phyloP scores from a whole-genome alignment of 2,888 invertebrate genomes.

The Eudemis profundana region DNA sequence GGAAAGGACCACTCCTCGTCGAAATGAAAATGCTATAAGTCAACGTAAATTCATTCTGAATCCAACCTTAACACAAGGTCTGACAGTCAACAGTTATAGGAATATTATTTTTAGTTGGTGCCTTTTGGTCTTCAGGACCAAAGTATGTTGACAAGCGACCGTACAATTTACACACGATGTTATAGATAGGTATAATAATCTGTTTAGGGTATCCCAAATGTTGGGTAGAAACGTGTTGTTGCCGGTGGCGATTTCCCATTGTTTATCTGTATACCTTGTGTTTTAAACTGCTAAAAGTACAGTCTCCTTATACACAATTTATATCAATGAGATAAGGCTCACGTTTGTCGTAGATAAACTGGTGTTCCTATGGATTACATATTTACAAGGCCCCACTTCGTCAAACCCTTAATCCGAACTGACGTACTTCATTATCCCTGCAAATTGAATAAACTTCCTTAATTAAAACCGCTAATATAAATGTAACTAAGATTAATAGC shows the following conservation, averaged over 20 bases:
- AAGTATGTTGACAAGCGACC: slow-evolving; percentile 7
- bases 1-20: background rate
- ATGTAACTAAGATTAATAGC: slow-evolving; percentile 33
- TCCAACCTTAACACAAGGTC: background rate
- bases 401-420: slow-evolving; percentile 20
- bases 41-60: background rate
- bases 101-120: background rate
- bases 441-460: slow-evolving; percentile 28
- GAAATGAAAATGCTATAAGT: background rate
- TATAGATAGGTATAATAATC: slow-evolving; percentile 14
- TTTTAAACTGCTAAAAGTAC: too few relatives aligned
- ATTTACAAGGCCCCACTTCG: background rate
- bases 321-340: too few relatives aligned
- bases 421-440: slow-evolving; percentile 18
- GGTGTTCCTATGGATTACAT: background rate
- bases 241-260: slow-evolving; percentile 11
- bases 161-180: background rate
- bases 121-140: background rate
- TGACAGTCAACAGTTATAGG: background rate
- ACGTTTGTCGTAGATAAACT: too few relatives aligned
- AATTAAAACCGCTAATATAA: slow-evolving; percentile 22
- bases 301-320: too few relatives aligned
- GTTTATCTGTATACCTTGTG: background rate
- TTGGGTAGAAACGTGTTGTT: slow-evolving; percentile 8
- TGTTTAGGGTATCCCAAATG: slow-evolving; percentile 8